Conservation (phyloP, 2,888 invertebrate genomes). For the Cryptocephalus moraei region DNA sequence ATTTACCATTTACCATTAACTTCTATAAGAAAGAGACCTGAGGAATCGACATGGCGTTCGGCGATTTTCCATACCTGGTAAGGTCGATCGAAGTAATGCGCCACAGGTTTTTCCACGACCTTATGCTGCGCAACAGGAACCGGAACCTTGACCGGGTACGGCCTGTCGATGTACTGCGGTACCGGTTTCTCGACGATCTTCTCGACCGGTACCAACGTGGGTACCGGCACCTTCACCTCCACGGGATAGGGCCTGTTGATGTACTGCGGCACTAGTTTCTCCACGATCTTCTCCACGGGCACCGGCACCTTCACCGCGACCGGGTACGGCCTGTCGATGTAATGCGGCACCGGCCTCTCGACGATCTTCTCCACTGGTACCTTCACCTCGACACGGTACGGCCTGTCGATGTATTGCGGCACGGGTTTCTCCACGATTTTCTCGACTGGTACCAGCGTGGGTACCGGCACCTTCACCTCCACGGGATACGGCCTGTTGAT, state of each 20-base stretch:
- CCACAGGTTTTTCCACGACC: constrained; percentile 8
- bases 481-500: constrained; percentile 42
- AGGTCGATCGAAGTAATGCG: not conserved
- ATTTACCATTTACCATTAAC: too few relatives aligned
- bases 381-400: constrained; percentile 26
- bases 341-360: constrained; percentile 24
- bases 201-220: constrained; percentile 39
- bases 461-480: constrained; percentile 37
- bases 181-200: constrained; percentile 38
- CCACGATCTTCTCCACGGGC: constrained; percentile 34
- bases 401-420: constrained; percentile 36
- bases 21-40: too few relatives aligned
- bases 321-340: constrained; percentile 19
- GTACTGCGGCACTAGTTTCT: constrained; percentile 41
- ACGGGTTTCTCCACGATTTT: constrained; percentile 48
- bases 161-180: constrained; percentile 21
- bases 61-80: constrained; percentile 4
- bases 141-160: constrained; percentile 17
- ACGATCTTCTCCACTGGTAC: constrained; percentile 37
- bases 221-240: constrained; percentile 37
- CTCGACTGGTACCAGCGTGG: constrained; percentile 39
- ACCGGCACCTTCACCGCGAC: constrained; percentile 17
- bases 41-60: not conserved
- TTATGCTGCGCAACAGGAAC: constrained; percentile 14
- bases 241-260: constrained; percentile 42